Conservation (phyloP, 2,797 vertebrate species). For the Sebastolobus altivelis region DNA sequence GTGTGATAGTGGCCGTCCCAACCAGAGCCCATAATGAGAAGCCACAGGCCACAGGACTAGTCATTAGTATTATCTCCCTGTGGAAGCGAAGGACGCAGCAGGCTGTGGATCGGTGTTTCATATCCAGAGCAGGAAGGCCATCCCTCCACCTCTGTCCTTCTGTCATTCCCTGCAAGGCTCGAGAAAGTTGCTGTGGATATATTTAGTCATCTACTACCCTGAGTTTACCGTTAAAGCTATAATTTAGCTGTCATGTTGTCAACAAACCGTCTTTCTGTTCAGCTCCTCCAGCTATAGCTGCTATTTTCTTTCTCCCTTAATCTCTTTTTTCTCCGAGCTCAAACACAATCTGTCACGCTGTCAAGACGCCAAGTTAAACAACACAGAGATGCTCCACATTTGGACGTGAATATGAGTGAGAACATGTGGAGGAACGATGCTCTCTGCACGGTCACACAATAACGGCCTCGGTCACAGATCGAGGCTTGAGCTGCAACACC, state of each 20-base stretch:
- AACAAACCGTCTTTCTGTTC: not conserved
- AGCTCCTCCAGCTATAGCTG: slow-evolving; percentile 14
- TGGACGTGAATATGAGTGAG: not conserved
- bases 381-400: slow-evolving; percentile 17
- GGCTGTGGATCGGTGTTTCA: slow-evolving; percentile 40
- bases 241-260: slow-evolving; percentile 33
- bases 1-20: not conserved
- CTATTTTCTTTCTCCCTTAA: slow-evolving; percentile 29
- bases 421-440: not conserved
- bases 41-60: slow-evolving; percentile 62
- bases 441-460: not conserved
- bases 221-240: slow-evolving; percentile 19
- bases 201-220: slow-evolving; percentile 40
- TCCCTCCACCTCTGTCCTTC: slow-evolving; percentile 55
- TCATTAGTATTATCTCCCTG: slow-evolving; percentile 73
- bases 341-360: slow-evolving; percentile 53
- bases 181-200: slow-evolving; percentile 34
- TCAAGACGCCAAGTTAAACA: slow-evolving; percentile 36
- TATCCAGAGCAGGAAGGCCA: slow-evolving; percentile 38
- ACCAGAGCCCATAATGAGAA: slow-evolving; percentile 61
- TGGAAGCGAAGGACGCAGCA: slow-evolving; percentile 57
- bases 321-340: not conserved
- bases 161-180: slow-evolving; percentile 40
- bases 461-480: slow-evolving; percentile 6
- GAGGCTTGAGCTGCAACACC: slow-evolving; percentile 11